These are phyloP conservation scores for Prostheceraeus crozeri DNA, from an alignment of 2,888 invertebrate genomes.

Conservation along the genomic window DNA sequence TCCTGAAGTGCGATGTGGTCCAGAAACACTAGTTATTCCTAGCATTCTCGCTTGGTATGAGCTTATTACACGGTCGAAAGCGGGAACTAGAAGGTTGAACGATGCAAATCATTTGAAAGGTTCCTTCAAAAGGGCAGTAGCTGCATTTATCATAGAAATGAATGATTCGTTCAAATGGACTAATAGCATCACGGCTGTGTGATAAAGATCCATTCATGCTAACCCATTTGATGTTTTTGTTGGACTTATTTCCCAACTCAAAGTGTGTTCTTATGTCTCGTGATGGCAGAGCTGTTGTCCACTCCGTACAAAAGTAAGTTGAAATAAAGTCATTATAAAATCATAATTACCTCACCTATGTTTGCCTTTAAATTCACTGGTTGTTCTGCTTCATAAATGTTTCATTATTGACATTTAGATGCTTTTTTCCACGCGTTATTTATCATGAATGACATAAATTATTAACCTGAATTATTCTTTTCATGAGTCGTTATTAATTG, in stretches of 20 bases:
- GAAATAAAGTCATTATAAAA: no score
- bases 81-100: not conserved
- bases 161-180: conserved; percentile 83
- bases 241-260: conserved; percentile 88
- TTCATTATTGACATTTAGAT: no score
- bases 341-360: no score
- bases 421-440: no score
- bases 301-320: conserved; percentile 76
- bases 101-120: no score
- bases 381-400: no score
- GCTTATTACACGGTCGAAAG: conserved; percentile 84
- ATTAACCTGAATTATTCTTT: no score
- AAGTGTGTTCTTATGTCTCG: conserved; percentile 97
- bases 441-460: no score
- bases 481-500: no score
- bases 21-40: conserved; percentile 88
- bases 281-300: conserved; percentile 93
- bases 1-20: conserved; percentile 88
- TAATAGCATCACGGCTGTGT: conserved; percentile 84
- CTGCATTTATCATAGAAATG: conserved; percentile 92
- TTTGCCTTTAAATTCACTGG: no score
- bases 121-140: no score
- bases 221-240: conserved; percentile 88
- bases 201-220: conserved; percentile 98
- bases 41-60: conserved; percentile 85